Evolutionary conservation across 2,797 vertebrate species (phyloP).

Genomic region (Cephalopachus bancanus): DNA sequence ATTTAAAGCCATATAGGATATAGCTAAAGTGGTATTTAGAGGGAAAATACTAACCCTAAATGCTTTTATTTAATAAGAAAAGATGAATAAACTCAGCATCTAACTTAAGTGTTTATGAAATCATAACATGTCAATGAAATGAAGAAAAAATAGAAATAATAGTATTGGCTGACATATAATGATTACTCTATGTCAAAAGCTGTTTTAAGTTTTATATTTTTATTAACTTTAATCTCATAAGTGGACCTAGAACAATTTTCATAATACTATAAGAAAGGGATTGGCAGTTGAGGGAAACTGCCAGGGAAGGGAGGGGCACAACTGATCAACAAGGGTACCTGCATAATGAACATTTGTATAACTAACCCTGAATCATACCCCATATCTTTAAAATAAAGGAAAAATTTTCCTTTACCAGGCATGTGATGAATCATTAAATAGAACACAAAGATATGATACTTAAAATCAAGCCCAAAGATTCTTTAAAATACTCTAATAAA

Average conservation of each 20-base stretch:
- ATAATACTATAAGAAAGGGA: too few relatives aligned
- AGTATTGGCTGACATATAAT: not conserved
- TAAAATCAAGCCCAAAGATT: not conserved
- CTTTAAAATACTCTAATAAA: not conserved
- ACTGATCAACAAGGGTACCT: too few relatives aligned
- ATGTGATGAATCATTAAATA: not conserved
- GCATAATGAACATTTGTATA: too few relatives aligned
- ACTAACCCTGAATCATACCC: too few relatives aligned
- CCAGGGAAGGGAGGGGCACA: too few relatives aligned
- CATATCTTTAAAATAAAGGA: too few relatives aligned
- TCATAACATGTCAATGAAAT: not conserved
- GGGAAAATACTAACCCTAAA: not conserved
- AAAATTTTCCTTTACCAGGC: not conserved
- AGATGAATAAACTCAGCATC: not conserved
- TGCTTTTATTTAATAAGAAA: not conserved
- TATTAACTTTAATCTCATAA: not conserved
- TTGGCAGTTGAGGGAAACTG: too few relatives aligned
- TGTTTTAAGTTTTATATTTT: not conserved
- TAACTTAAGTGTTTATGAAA: not conserved
- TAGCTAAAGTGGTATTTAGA: not conserved
- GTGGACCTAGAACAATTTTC: too few relatives aligned
- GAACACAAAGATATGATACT: not conserved
- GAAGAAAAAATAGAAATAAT: not conserved
- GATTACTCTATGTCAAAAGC: not conserved
- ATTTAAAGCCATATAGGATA: not conserved